Evolutionary conservation across 2,888 invertebrate genomes (phyloP).

Genomic region (Diabrotica balteata): DNA sequence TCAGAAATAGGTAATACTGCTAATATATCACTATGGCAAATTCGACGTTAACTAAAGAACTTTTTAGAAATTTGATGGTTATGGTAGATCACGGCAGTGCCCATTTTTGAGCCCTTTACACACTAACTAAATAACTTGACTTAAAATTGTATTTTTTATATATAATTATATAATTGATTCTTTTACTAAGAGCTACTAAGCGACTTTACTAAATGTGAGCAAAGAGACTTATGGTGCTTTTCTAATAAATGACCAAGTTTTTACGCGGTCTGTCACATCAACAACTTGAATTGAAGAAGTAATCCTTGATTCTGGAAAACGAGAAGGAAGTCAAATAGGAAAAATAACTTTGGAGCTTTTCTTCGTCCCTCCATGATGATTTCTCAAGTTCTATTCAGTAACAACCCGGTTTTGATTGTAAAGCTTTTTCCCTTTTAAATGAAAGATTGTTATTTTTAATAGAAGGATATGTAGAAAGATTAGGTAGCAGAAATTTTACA

Average conservation of each 20-base stretch:
- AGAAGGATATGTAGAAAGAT: not conserved
- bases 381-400: conserved; percentile 7
- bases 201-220: not conserved
- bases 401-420: not conserved
- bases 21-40: too few species aligned
- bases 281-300: conserved; percentile 45
- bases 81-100: too few species aligned
- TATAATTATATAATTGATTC: too few species aligned
- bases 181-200: not conserved
- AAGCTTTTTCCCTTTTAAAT: not conserved
- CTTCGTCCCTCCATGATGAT: conserved; percentile 12
- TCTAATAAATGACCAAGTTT: conserved; percentile 38
- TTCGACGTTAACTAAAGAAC: too few species aligned
- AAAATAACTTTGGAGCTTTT: conserved; percentile 19
- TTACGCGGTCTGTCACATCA: conserved; percentile 40
- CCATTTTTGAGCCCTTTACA: too few species aligned
- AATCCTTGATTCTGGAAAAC: conserved; percentile 28
- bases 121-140: too few species aligned
- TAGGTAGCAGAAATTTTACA: not conserved
- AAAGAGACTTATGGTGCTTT: conserved; percentile 29
- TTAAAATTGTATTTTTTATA: too few species aligned
- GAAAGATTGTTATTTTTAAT: conserved; percentile 2
- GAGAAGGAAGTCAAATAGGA: conserved; percentile 27
- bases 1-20: too few species aligned
- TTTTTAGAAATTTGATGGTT: too few species aligned